These are phyloP conservation scores for Emydura subglobosa DNA, from an alignment of 2,113 vertebrate genomes.

Conservation along the genomic window DNA sequence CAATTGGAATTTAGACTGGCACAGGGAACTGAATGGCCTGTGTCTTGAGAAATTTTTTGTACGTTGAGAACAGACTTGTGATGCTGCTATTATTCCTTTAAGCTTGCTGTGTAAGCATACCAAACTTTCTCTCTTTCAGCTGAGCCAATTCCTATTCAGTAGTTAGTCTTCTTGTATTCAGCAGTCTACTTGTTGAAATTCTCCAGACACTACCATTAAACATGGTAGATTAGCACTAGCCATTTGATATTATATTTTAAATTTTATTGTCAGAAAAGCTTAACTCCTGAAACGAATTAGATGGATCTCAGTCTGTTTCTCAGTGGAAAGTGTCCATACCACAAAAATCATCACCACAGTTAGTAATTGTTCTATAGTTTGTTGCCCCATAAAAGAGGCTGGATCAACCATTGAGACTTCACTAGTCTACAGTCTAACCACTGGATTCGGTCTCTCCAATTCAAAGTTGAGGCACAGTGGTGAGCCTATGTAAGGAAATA, in stretches of 20 bases:
- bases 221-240: not conserved
- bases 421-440: not conserved
- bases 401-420: not conserved
- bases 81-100: slow-evolving; percentile 5
- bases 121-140: not conserved
- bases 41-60: not conserved
- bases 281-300: not conserved
- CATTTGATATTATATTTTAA: not conserved
- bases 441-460: not conserved
- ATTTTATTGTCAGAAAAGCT: not conserved
- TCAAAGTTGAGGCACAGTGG: not conserved
- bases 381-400: not conserved
- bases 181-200: not conserved
- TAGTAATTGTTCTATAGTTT: not conserved
- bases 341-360: fast-evolving
- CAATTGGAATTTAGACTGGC: slow-evolving; percentile 14
- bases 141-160: not conserved
- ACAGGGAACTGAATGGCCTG: slow-evolving; percentile 11
- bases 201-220: not conserved
- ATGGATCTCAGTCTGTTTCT: not conserved
- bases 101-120: not conserved
- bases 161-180: slow-evolving; percentile 19
- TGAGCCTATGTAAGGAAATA: not conserved
- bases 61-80: not conserved
- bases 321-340: not conserved